phyloP scores from a whole-genome alignment of 1,140 invertebrate species.

The Pteromalus puparum region DNA sequence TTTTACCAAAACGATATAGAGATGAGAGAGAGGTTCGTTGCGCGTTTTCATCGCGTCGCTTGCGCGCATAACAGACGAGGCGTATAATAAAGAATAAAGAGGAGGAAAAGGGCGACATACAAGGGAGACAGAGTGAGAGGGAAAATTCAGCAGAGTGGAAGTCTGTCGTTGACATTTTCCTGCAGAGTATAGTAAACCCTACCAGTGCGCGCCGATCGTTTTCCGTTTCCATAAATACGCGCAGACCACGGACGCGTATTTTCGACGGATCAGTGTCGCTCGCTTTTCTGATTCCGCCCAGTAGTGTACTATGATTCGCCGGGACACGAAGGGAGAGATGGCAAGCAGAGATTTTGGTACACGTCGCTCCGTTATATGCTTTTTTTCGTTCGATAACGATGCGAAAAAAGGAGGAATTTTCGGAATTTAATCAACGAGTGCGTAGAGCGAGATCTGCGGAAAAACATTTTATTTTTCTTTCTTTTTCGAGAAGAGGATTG shows the following conservation, averaged over 20 bases:
- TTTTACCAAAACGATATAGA: background rate
- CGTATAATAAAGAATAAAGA: constrained; percentile 39
- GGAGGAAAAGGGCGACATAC: background rate
- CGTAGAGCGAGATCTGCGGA: background rate
- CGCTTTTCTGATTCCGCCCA: background rate
- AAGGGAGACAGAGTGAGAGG: background rate
- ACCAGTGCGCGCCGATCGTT: background rate
- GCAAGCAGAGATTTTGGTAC: background rate
- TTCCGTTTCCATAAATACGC: constrained; percentile 49
- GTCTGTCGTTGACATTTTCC: constrained; percentile 43
- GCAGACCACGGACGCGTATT: constrained; percentile 11
- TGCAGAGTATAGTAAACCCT: background rate
- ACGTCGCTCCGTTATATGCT: too few species aligned
- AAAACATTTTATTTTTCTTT: background rate
- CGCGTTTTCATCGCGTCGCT: background rate
- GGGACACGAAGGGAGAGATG: background rate
- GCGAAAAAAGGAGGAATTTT: background rate
- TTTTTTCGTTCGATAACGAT: too few species aligned
- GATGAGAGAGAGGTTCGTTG: background rate
- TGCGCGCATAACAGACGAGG: constrained; percentile 27
- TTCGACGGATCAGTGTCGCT: constrained; percentile 24
- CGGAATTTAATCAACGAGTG: background rate
- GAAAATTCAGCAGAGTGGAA: constrained; percentile 29
- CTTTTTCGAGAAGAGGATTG: too few species aligned
- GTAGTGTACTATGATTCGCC: background rate